phyloP scores from a whole-genome alignment of 2,113 vertebrate species.

The Nestor notabilis region DNA sequence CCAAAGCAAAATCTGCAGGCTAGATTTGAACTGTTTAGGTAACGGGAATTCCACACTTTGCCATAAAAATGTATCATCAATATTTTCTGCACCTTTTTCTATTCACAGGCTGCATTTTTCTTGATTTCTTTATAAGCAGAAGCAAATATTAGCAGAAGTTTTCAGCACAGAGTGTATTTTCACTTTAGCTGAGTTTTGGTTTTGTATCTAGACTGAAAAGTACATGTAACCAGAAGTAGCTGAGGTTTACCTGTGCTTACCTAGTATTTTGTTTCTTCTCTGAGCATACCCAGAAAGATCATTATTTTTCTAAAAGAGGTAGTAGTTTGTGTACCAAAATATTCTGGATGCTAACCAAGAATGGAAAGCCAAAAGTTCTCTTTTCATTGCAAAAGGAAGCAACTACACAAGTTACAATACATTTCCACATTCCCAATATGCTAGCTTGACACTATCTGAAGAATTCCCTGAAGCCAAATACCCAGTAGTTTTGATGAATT shows the following conservation, averaged over 20 bases:
- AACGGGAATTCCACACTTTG: neutral
- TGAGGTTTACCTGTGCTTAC: neutral
- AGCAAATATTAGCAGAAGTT: neutral
- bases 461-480: neutral
- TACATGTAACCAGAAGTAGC: neutral
- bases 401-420: neutral
- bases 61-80: neutral
- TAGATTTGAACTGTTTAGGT: neutral
- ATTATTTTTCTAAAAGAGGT: accelerated
- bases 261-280: neutral
- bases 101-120: neutral
- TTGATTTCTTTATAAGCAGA: neutral
- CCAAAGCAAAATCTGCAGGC: neutral
- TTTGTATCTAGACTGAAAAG: neutral
- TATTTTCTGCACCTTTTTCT: neutral
- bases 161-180: accelerated
- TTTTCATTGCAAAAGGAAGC: neutral
- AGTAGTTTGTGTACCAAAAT: neutral
- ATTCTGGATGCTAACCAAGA: neutral
- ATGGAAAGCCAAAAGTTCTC: neutral
- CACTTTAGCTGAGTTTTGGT: neutral
- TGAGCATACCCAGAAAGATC: neutral
- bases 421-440: accelerated
- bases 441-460: neutral
- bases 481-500: neutral